Evolutionary conservation across 2,888 invertebrate species (phyloP).

Genomic region (Microdon myrmicae): DNA sequence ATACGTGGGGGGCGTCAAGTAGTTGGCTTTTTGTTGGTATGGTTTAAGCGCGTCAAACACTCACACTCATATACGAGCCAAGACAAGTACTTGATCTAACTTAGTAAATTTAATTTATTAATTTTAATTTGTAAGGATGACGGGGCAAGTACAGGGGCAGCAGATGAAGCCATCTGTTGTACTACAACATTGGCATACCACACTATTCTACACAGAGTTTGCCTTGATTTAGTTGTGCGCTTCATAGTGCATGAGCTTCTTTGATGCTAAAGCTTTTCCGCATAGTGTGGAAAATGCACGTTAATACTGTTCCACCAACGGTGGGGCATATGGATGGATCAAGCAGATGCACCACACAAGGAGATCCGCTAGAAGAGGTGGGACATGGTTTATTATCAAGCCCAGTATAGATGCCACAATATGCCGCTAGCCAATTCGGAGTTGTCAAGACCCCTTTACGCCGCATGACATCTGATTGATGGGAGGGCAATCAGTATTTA

Average conservation of each 20-base stretch:
- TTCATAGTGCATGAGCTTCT: slow-evolving; percentile 27
- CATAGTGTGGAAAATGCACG: slow-evolving; percentile 15
- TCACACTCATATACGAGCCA: slow-evolving; percentile 12
- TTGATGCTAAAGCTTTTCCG: slow-evolving; percentile 43
- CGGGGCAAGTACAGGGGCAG: too few relatives aligned
- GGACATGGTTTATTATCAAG: slow-evolving; percentile 14
- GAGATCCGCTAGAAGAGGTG: slow-evolving; percentile 42
- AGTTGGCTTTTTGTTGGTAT: too few relatives aligned
- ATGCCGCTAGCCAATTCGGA: slow-evolving; percentile 47
- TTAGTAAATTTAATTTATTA: slow-evolving; percentile 49
- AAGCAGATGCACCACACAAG: slow-evolving; percentile 44
- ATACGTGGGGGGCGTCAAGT: slow-evolving; percentile 46
- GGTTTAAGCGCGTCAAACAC: slow-evolving; percentile 22
- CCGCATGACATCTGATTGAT: slow-evolving; percentile 1
- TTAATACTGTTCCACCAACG: neutral
- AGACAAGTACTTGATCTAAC: slow-evolving; percentile 35
- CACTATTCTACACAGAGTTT: slow-evolving; percentile 1
- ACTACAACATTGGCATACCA: slow-evolving; percentile 5
- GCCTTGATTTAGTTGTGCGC: slow-evolving; percentile 44
- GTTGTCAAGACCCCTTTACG: slow-evolving; percentile 12
- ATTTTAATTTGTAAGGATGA: slow-evolving; percentile 16
- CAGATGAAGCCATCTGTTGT: slow-evolving; percentile 17
- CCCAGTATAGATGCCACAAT: slow-evolving; percentile 40
- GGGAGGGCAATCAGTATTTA: slow-evolving; percentile 24
- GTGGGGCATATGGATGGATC: slow-evolving; percentile 33